Evolutionary conservation across 1,140 invertebrate genomes (phyloP).

Genomic region (Anadara kagoshimensis): DNA sequence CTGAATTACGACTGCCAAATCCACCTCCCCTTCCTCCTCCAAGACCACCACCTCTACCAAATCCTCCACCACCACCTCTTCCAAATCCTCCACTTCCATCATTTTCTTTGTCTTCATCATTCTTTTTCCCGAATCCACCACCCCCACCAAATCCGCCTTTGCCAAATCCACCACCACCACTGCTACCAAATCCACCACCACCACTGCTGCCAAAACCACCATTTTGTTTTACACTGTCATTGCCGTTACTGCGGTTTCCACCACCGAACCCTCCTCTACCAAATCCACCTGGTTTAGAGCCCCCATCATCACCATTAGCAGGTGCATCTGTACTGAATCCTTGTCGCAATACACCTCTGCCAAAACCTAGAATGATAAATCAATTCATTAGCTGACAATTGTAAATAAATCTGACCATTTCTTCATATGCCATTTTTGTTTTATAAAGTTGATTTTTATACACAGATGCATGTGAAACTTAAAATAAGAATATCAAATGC

Average conservation of each 20-base stretch:
- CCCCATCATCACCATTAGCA: conserved; percentile 7
- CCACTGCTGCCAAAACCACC: conserved; percentile 5
- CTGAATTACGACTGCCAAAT: conserved; percentile 13
- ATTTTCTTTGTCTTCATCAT: background rate
- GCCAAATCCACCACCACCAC: too few species aligned
- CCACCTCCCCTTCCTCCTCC: conserved; percentile 4
- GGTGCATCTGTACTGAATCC: conserved; percentile 19
- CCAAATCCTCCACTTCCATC: conserved; percentile 30
- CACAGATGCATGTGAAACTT: too few species aligned
- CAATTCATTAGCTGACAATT: background rate
- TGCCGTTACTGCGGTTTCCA: background rate
- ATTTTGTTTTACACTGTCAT: background rate
- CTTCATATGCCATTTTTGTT: too few species aligned
- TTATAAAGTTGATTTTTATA: too few species aligned
- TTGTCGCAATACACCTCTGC: conserved; percentile 20
- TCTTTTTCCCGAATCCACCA: conserved; percentile 6
- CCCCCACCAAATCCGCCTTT: conserved; percentile 9
- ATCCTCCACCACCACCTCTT: conserved; percentile 2
- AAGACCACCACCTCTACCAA: conserved; percentile 2
- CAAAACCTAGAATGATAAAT: conserved; percentile 14
- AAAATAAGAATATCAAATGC: too few species aligned
- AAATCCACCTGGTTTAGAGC: conserved; percentile 9
- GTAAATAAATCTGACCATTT: too few species aligned
- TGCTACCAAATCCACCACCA: too few species aligned
- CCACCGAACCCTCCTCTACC: conserved; percentile 10